Conservation (phyloP, 2,797 vertebrate genomes). For the Alfaro cultratus region DNA sequence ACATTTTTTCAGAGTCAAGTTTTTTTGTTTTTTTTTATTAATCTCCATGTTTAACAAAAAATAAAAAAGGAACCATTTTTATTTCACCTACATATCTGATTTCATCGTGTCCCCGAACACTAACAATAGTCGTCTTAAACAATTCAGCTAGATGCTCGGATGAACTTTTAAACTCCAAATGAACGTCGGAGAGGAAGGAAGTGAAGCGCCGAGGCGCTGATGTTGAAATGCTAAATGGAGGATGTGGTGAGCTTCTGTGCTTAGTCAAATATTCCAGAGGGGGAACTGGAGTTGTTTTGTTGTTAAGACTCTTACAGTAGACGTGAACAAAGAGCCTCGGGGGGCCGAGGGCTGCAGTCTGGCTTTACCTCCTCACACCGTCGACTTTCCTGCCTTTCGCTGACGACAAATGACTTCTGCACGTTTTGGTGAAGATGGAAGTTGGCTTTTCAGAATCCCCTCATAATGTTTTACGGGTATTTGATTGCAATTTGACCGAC, state of each 20-base stretch:
- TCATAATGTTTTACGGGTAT: background rate
- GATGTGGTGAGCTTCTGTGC: constrained; percentile 23
- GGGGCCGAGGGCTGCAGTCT: constrained; percentile 62
- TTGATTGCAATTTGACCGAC: background rate
- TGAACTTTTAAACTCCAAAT: constrained; percentile 45
- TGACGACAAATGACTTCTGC: background rate
- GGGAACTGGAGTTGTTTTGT: constrained; percentile 42
- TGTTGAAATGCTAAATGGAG: constrained; percentile 45
- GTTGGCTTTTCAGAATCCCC: background rate
- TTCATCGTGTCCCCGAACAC: constrained; percentile 42
- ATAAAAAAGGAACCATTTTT: background rate
- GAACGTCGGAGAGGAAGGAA: constrained; percentile 8
- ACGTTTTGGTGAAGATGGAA: background rate
- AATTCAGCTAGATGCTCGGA: constrained; percentile 45
- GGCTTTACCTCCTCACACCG: constrained; percentile 46
- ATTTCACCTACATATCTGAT: constrained; percentile 19
- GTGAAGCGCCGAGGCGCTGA: constrained; percentile 13
- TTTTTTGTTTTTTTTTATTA: background rate
- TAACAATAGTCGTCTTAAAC: constrained; percentile 51
- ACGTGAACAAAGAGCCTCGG: constrained; percentile 42
- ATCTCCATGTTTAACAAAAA: constrained; percentile 10
- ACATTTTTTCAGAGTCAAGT: background rate
- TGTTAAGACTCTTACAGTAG: constrained; percentile 45
- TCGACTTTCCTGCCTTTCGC: background rate
- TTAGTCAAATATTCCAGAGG: constrained; percentile 41